Conservation (phyloP, 2,888 invertebrate species). For the Drosophila pegasa region DNA sequence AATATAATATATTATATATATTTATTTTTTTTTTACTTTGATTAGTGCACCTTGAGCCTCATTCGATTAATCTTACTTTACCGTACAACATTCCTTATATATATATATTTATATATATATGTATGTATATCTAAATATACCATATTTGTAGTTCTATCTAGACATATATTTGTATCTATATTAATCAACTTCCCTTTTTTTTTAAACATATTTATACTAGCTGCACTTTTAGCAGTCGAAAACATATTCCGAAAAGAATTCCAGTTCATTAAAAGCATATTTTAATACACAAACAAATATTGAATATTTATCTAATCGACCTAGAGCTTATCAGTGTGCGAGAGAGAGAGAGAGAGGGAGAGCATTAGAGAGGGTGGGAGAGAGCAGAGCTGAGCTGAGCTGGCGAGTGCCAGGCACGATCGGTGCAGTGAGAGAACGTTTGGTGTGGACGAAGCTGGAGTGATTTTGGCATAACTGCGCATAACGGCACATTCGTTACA, state of each 20-base stretch:
- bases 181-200: neutral
- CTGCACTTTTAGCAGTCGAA: constrained; percentile 45
- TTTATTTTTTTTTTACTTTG: constrained; percentile 4
- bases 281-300: too few relatives aligned
- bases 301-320: constrained; percentile 16
- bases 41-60: constrained; percentile 14
- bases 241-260: constrained; percentile 18
- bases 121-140: constrained; percentile 10
- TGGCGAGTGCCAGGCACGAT: too few relatives aligned
- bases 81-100: constrained; percentile 36
- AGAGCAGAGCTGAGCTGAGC: too few relatives aligned
- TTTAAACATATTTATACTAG: constrained; percentile 1
- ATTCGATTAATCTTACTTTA: constrained; percentile 23
- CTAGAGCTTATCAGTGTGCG: constrained; percentile 11
- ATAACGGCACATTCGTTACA: too few relatives aligned
- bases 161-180: constrained; percentile 3
- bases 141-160: neutral
- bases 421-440: too few relatives aligned
- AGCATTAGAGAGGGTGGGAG: too few relatives aligned
- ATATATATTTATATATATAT: constrained; percentile 8
- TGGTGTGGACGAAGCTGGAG: too few relatives aligned
- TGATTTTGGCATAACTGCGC: too few relatives aligned
- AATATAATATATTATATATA: constrained; percentile 2
- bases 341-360: too few relatives aligned
- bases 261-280: constrained; percentile 7